Conservation (phyloP, 2,888 invertebrate species). For the Drosophila buzzatii region DNA sequence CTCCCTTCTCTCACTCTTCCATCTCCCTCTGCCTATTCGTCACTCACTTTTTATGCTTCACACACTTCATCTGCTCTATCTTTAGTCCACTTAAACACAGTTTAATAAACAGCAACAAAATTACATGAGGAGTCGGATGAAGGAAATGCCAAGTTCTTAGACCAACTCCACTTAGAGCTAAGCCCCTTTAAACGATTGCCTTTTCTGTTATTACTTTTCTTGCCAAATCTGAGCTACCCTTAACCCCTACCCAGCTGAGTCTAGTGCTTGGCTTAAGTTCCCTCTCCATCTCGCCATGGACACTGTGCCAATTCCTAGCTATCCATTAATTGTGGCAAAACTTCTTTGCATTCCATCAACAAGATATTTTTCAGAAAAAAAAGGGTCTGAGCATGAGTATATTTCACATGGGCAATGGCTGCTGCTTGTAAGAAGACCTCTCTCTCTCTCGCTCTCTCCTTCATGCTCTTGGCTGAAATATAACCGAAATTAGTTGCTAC, state of each 20-base stretch:
- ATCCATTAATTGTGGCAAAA: slow-evolving; percentile 40
- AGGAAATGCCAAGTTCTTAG: neutral
- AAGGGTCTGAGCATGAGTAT: slow-evolving; percentile 6
- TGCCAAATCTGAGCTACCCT: neutral
- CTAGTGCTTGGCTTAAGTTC: neutral
- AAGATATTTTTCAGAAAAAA: neutral
- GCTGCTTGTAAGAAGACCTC: slow-evolving; percentile 12
- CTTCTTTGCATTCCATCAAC: slow-evolving; percentile 10
- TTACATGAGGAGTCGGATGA: neutral
- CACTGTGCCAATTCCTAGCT: slow-evolving; percentile 5
- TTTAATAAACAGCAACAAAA: too few relatives aligned
- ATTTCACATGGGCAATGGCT: slow-evolving; percentile 14
- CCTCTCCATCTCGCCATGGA: neutral
- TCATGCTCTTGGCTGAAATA: neutral
- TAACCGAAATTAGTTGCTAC: slow-evolving; percentile 19
- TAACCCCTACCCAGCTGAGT: neutral
- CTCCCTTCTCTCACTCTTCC: too few relatives aligned
- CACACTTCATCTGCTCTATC: too few relatives aligned
- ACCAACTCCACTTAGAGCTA: neutral
- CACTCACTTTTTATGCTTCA: too few relatives aligned
- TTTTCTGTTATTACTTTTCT: neutral
- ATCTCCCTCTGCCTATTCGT: too few relatives aligned
- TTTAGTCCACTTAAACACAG: too few relatives aligned
- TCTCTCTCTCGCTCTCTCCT: neutral
- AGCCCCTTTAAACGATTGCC: neutral